phyloP scores from a whole-genome alignment of 2,797 vertebrate genomes.

The Lerista edwardsae region DNA sequence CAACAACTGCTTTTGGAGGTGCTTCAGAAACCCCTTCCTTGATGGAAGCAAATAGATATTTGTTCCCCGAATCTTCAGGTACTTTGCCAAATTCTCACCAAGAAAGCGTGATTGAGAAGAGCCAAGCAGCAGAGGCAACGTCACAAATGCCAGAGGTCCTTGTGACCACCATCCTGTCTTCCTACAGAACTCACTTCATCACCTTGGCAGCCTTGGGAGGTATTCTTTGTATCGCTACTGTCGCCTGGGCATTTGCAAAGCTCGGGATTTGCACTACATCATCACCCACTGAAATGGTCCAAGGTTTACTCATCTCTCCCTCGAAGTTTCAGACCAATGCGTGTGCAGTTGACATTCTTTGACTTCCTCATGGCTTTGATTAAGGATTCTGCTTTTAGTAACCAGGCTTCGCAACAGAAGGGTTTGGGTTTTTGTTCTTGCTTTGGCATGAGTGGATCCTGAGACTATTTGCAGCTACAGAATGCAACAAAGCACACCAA shows the following conservation, averaged over 20 bases:
- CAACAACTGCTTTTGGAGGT: too few relatives aligned
- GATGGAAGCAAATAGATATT: background rate
- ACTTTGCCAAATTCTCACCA: background rate
- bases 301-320: background rate
- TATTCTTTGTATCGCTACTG: background rate
- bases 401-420: too few relatives aligned
- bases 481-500: background rate
- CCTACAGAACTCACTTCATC: background rate
- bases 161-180: background rate
- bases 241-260: background rate
- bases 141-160: background rate
- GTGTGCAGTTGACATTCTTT: background rate
- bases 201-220: background rate
- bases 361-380: background rate
- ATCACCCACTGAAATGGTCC: background rate
- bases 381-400: background rate
- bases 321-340: background rate
- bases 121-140: background rate
- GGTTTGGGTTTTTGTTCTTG: background rate
- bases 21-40: background rate
- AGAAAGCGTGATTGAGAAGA: background rate
- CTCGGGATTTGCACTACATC: rapidly evolving
- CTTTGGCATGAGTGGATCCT: too few relatives aligned
- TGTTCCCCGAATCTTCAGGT: background rate
- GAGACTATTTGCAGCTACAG: background rate